A percentile compares a stretch with the other conserved stretches of the same genome.
These are phyloP conservation scores for Protaetia brevitarsis DNA, from an alignment of 1,140 invertebrate genomes.

Conservation along the genomic window DNA sequence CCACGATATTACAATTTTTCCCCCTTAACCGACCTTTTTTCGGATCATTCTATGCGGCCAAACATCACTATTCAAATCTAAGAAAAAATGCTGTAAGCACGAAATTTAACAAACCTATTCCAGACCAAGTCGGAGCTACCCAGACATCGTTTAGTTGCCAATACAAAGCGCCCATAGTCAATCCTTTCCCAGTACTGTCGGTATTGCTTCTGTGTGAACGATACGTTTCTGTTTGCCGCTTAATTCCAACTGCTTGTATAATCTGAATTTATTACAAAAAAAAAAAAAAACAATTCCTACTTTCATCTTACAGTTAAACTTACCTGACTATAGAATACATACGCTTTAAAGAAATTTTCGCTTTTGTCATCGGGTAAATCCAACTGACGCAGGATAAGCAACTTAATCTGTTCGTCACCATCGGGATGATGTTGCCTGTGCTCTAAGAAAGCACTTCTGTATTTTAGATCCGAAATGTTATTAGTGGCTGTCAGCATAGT, in stretches of 20 bases:
- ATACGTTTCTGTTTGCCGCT: conserved; percentile 86
- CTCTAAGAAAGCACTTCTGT: conserved; percentile 60
- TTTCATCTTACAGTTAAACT: neutral
- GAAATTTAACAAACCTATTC: conserved; percentile 58
- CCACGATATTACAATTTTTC: no score
- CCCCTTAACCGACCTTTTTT: no score
- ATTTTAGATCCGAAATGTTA: conserved; percentile 56
- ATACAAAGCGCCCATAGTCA: conserved; percentile 94
- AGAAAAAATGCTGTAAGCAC: no score
- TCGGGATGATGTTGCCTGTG: conserved; percentile 80
- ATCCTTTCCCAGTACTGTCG: conserved; percentile 63
- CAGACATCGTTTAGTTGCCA: conserved; percentile 99
- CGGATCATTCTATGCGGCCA: no score
- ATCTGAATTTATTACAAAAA: conserved; percentile 54
- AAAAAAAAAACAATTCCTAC: conserved; percentile 3
- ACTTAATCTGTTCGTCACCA: conserved; percentile 62
- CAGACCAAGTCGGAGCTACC: conserved; percentile 95
- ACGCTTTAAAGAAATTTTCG: conserved; percentile 53
- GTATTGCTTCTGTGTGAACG: conserved; percentile 59
- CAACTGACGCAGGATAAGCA: conserved; percentile 61
- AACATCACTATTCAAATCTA: no score
- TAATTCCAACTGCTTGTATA: conserved; percentile 83
- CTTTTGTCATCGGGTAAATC: conserved; percentile 54
- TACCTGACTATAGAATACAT: conserved; percentile 74
- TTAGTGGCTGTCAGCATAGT: conserved; percentile 59